These are phyloP conservation scores for Solenopsis fugax DNA, from an alignment of 1,140 invertebrate species.

Conservation along the genomic window DNA sequence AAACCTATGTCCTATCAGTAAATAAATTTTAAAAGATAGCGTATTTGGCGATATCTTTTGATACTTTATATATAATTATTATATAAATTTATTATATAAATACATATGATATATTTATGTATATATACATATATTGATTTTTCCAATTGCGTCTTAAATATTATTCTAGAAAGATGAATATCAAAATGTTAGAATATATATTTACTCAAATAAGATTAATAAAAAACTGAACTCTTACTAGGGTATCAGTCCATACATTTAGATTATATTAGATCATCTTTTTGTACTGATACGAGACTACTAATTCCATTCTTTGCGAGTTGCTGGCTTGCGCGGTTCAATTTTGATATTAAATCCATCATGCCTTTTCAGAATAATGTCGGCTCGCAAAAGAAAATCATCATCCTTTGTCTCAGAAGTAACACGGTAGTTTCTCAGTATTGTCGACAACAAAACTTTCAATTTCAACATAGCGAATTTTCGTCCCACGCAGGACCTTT, in stretches of 20 bases:
- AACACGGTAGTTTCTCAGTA: conserved; percentile 89
- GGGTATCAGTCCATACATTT: not conserved
- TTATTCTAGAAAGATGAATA: conserved; percentile 16
- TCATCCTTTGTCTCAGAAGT: conserved; percentile 82
- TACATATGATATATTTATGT: too few species aligned
- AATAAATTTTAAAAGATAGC: not conserved
- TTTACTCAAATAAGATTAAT: not conserved
- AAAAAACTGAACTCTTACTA: not conserved
- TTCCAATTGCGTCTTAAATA: not conserved
- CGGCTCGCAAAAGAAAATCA: conserved; percentile 84
- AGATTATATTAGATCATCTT: not conserved
- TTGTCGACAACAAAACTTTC: conserved; percentile 89
- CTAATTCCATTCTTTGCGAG: not conserved
- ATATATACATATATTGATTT: not conserved
- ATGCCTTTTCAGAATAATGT: conserved; percentile 86
- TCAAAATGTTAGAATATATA: not conserved
- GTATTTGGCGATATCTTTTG: not conserved
- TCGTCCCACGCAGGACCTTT: conserved; percentile 88
- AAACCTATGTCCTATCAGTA: not conserved
- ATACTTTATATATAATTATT: not conserved
- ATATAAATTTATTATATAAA: too few species aligned
- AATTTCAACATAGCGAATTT: conserved; percentile 91
- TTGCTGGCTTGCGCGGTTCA: conserved; percentile 75
- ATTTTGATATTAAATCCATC: conserved; percentile 86
- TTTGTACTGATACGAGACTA: too few species aligned